phyloP scores from a whole-genome alignment of 1,140 invertebrate species.

The Lordiphosa collinella region DNA sequence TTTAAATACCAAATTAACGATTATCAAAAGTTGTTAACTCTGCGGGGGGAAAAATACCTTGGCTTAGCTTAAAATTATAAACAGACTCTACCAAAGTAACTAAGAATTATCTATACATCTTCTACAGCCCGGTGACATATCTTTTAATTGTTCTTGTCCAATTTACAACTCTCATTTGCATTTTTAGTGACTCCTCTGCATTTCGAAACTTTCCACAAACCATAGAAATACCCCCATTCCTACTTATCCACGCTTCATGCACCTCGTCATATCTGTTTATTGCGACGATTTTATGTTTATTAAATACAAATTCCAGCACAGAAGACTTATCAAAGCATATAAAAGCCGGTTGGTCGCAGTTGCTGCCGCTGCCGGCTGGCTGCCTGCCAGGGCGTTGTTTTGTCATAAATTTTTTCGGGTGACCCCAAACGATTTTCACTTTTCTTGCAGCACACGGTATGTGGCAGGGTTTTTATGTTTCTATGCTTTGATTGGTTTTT shows the following conservation, averaged over 20 bases:
- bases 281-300: slow-evolving; percentile 27
- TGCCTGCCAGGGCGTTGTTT: slow-evolving; percentile 1
- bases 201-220: not conserved
- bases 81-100: too few relatives aligned
- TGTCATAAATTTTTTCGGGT: slow-evolving; percentile 26
- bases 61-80: slow-evolving; percentile 8
- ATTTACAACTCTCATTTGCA: too few relatives aligned
- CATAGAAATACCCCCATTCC: slow-evolving; percentile 18
- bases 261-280: not conserved
- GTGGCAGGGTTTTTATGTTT: slow-evolving; percentile 16
- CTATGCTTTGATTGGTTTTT: slow-evolving; percentile 38
- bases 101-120: too few relatives aligned
- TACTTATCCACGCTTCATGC: not conserved
- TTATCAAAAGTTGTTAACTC: too few relatives aligned
- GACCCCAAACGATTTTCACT: slow-evolving; percentile 39
- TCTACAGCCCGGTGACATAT: too few relatives aligned
- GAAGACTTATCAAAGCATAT: slow-evolving; percentile 13
- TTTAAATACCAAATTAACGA: too few relatives aligned
- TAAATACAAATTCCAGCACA: slow-evolving; percentile 41
- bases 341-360: slow-evolving; percentile 13
- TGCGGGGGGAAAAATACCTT: too few relatives aligned
- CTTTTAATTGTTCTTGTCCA: too few relatives aligned
- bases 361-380: too few relatives aligned
- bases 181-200: slow-evolving; percentile 3
- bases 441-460: slow-evolving; percentile 14